A percentile compares a stretch with the other conserved stretches of the same genome.
Conservation (phyloP, 2,797 vertebrate species). For the Argya squamiceps region DNA sequence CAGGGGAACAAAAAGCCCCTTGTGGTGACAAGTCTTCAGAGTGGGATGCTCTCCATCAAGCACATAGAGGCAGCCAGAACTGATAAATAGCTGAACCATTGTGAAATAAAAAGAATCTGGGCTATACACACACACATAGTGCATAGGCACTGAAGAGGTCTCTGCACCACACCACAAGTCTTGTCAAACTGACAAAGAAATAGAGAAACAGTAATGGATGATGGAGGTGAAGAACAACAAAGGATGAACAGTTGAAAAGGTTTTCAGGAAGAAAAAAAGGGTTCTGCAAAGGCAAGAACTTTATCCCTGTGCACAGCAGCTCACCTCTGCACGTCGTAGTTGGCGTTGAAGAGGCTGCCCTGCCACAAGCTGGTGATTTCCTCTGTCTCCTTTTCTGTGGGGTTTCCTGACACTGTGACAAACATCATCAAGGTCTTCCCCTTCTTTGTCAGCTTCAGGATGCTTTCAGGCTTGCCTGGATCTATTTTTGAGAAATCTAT, state of each 20-base stretch:
- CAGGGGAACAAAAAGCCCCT: background rate
- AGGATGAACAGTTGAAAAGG: background rate
- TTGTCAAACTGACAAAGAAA: background rate
- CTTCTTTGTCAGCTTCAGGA: conserved; percentile 93
- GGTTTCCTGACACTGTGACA: conserved; percentile 88
- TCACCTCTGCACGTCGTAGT: conserved; percentile 95
- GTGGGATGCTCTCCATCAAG: background rate
- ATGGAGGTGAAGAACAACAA: background rate
- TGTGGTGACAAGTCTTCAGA: background rate
- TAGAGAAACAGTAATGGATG: background rate
- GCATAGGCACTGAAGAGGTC: background rate
- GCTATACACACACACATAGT: fast-evolving
- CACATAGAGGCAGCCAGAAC: background rate
- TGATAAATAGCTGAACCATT: background rate
- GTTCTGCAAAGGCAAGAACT: background rate
- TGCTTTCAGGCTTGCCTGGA: conserved; percentile 88
- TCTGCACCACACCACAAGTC: background rate
- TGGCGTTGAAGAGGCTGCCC: conserved; percentile 95
- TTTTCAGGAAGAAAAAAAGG: background rate
- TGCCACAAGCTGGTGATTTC: conserved; percentile 94
- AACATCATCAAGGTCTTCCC: conserved; percentile 97
- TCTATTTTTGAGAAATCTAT: conserved; percentile 93
- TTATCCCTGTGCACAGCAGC: background rate
- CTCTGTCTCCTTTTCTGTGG: conserved; percentile 94
- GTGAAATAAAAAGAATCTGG: background rate